Evolutionary conservation across 2,797 vertebrate genomes (phyloP), one percentile per base, ranked within the genome.

Genomic region (Eulemur mongoz): DNA sequence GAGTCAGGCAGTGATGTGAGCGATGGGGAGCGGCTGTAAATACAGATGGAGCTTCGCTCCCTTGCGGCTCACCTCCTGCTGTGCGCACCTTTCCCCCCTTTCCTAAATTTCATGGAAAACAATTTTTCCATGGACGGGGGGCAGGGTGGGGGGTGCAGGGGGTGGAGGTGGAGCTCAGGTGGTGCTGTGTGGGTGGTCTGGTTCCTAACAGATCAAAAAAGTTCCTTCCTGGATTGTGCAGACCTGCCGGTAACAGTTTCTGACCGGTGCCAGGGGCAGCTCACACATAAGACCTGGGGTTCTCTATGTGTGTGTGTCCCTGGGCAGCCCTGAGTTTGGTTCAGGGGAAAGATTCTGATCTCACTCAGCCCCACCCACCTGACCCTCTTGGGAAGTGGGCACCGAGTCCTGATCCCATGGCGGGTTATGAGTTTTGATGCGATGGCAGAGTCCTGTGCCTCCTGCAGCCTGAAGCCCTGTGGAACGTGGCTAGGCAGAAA

Each of bases 251-350:
- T 25, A 27, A 11, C 12, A 18, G 32, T 48, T 80, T 81, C 67
- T 25, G 48, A n/a, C 5, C 1, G 14, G 22, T 2, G 1, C 43
- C 57, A 12, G 67, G 45, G 22, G 32, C 9, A 30, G 63, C 52
- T 27, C 7, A 0, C 1, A 40, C 40, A 1, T 0, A 3, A 12
- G 43, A 18, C 7, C 17, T 0, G 1, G 38, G 80, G 52, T 32
- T n/a, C 75, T 35, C 30, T 72, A 3, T 57, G 2, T 70, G 52
- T 30, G 32, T 23, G 52, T 35, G 27, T 25, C 3, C 52, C 50
- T 14, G 0, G 52, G 25, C 0, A 4, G 32, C 27, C 43, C 61
- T 87, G 69, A 22, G 45, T 67, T 81, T 59, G 20, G 73, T 25
- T 4, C 14, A 38, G 43, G 52, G 30, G 61, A 73, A 22, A 22